A percentile compares a stretch with the other conserved stretches of the same genome.
phyloP scores from a whole-genome alignment of 2,113 vertebrate genomes.

The Grantiella picta region DNA sequence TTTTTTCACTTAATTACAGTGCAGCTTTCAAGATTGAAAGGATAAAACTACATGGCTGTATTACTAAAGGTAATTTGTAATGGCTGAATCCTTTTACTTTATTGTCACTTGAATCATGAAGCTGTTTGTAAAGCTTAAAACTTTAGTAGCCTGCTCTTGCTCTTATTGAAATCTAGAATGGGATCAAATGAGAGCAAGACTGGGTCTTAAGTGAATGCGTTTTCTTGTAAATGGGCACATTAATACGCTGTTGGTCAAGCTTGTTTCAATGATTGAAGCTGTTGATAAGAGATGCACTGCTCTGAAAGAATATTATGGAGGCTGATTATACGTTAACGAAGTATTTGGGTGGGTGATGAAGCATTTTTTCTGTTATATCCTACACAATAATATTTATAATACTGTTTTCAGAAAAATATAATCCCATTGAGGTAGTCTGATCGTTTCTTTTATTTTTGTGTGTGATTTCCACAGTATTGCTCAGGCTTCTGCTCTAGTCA shows the following conservation, averaged over 20 bases:
- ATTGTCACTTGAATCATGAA: constrained; percentile 69
- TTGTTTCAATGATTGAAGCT: constrained; percentile 64
- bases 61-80: constrained; percentile 75
- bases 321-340: constrained; percentile 5
- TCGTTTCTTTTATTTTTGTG: constrained; percentile 38
- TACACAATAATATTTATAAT: background rate
- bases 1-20: constrained; percentile 52
- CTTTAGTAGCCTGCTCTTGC: constrained; percentile 65
- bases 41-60: constrained; percentile 43
- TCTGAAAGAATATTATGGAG: constrained; percentile 15
- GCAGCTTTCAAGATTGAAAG: constrained; percentile 54
- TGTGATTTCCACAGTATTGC: constrained; percentile 73
- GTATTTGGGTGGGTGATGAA: background rate
- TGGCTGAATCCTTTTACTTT: constrained; percentile 79
- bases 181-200: constrained; percentile 69
- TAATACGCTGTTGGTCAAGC: constrained; percentile 71
- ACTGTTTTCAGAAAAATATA: background rate
- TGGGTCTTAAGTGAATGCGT: constrained; percentile 68
- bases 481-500: constrained; percentile 75
- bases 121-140: constrained; percentile 72
- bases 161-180: constrained; percentile 47
- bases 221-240: constrained; percentile 73
- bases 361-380: background rate
- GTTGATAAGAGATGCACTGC: constrained; percentile 47
- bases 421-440: background rate